A percentile compares a stretch with the other conserved stretches of the same genome.
Conservation (phyloP, 2,797 vertebrate genomes). For the Spea hammondii region DNA sequence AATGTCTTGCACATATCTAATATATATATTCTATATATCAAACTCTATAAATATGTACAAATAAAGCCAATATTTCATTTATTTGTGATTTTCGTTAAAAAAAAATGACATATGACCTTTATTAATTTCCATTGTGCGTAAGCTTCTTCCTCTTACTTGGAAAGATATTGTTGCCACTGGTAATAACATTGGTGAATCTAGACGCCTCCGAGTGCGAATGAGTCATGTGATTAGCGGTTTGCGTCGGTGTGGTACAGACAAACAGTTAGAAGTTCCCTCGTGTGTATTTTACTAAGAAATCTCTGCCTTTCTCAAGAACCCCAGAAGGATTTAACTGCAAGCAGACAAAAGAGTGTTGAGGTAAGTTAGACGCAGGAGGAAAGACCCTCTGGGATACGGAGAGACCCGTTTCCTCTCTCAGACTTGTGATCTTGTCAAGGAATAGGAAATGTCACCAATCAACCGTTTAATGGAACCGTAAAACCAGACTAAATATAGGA, state of each 20-base stretch:
- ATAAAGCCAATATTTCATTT: too few species aligned
- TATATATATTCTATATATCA: too few species aligned
- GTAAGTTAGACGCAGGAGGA: constrained; percentile 50
- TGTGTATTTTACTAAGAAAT: constrained; percentile 33
- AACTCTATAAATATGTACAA: too few species aligned
- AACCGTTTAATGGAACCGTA: constrained; percentile 56
- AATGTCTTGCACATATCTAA: too few species aligned
- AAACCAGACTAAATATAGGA: constrained; percentile 61
- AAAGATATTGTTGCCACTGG: background rate
- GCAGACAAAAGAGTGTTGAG: constrained; percentile 63
- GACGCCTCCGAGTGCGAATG: background rate
- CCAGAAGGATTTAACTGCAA: constrained; percentile 63
- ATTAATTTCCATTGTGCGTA: too few species aligned
- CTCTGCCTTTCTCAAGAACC: constrained; percentile 60
- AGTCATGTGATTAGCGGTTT: constrained; percentile 56
- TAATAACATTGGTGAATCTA: background rate
- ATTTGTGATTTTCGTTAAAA: too few species aligned
- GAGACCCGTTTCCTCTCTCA: constrained; percentile 60
- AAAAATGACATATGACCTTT: too few species aligned
- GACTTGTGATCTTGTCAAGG: constrained; percentile 50
- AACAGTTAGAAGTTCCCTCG: constrained; percentile 45
- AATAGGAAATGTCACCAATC: constrained; percentile 61
- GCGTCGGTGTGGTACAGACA: constrained; percentile 49
- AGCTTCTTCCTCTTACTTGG: too few species aligned
- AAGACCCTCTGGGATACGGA: constrained; percentile 56